These are phyloP conservation scores for Synodontis membranacea DNA, from an alignment of 2,113 vertebrate species.

Conservation along the genomic window DNA sequence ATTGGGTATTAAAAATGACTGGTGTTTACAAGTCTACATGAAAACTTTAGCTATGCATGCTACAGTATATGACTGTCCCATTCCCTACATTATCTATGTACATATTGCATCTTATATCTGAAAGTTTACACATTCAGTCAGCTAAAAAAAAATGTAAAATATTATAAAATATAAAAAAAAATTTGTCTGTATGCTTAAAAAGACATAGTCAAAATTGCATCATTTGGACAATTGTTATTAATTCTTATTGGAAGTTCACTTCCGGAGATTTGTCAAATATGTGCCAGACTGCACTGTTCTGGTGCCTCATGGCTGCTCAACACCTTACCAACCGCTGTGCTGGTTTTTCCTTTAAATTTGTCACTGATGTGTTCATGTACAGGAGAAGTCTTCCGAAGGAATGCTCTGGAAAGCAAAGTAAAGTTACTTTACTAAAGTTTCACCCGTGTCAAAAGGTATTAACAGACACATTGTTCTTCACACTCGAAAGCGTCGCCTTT, in stretches of 20 bases:
- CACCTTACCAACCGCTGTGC: not conserved
- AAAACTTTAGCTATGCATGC: not conserved
- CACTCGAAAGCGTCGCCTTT: not conserved
- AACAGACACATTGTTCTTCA: not conserved
- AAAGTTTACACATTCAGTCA: not conserved
- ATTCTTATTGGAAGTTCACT: not conserved
- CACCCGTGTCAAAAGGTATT: not conserved
- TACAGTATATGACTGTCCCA: not conserved
- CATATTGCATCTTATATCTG: not conserved
- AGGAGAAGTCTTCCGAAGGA: not conserved
- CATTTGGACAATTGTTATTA: not conserved
- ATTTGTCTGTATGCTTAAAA: not conserved
- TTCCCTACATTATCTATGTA: not conserved
- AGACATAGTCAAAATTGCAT: not conserved
- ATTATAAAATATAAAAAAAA: no score
- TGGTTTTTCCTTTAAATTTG: not conserved
- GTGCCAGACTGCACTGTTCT: not conserved
- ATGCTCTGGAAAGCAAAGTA: slow-evolving; percentile 29
- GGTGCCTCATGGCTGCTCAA: not conserved
- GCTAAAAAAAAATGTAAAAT: no score
- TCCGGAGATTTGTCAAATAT: not conserved
- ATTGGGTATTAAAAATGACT: not conserved
- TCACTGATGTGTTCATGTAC: not conserved
- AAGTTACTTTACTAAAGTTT: slow-evolving; percentile 8
- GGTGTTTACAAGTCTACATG: not conserved